A percentile compares a stretch with the other conserved stretches of the same genome.
phyloP scores from a whole-genome alignment of 2,113 vertebrate species.

The Todiramphus chloris region DNA sequence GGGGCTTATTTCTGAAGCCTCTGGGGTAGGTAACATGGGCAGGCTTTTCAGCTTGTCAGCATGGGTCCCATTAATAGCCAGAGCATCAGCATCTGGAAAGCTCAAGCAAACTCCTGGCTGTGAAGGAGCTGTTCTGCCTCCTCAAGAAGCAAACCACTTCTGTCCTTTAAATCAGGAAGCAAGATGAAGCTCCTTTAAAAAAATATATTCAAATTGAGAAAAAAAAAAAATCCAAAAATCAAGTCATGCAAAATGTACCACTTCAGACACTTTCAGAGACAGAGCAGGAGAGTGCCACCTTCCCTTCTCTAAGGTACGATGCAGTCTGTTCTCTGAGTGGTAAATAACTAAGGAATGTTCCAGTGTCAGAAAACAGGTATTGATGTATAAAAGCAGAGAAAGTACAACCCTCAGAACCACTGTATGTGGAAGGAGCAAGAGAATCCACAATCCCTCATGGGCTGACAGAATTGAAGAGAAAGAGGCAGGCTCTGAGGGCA shows the following conservation, averaged over 20 bases:
- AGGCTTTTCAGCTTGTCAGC: neutral
- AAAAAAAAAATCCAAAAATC: neutral
- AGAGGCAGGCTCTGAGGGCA: neutral
- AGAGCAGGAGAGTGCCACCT: neutral
- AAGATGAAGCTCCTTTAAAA: neutral
- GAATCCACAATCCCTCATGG: neutral
- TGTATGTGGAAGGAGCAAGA: neutral
- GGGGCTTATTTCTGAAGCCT: neutral
- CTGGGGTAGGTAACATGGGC: neutral
- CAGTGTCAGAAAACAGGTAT: neutral
- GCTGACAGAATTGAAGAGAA: neutral
- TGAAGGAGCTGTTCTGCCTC: neutral
- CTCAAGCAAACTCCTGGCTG: neutral
- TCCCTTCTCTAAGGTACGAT: neutral
- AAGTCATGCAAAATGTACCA: neutral
- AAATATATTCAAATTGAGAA: neutral
- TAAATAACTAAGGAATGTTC: neutral
- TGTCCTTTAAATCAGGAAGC: neutral
- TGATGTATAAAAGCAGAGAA: neutral
- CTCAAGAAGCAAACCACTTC: neutral
- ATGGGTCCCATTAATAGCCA: neutral
- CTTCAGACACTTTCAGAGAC: neutral
- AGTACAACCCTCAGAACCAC: neutral
- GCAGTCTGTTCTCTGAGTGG: fast-evolving
- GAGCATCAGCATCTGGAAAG: neutral